A percentile compares a stretch with the other conserved stretches of the same genome.
Evolutionary conservation across 2,888 invertebrate genomes (phyloP).

Genomic region (Nymphalis urticae): DNA sequence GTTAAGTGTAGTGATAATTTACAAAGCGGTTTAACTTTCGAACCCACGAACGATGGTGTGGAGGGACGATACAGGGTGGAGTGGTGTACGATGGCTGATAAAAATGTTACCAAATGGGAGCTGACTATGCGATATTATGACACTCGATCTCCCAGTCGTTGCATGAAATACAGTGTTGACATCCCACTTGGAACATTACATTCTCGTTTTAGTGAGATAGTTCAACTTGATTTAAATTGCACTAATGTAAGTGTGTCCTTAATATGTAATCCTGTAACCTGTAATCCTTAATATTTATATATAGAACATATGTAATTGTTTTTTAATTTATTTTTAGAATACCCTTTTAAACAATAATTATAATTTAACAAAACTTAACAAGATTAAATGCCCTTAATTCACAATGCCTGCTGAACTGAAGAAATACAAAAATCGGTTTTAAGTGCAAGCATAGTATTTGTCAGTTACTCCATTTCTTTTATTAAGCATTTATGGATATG

Average conservation of each 20-base stretch:
- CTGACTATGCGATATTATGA: conserved; percentile 41
- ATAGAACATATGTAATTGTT: background rate
- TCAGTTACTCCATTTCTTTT: no score
- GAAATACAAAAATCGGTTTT: no score
- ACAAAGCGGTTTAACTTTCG: conserved; percentile 41
- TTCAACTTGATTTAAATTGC: conserved; percentile 46
- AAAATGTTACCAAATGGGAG: conserved; percentile 45
- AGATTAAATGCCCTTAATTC: no score
- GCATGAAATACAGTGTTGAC: conserved; percentile 14
- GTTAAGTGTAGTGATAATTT: conserved; percentile 46
- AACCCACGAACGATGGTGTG: conserved; percentile 45
- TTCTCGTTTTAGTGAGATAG: conserved; percentile 32
- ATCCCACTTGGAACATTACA: conserved; percentile 33
- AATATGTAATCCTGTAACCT: no score
- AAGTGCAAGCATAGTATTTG: no score
- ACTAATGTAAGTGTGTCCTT: conserved; percentile 52
- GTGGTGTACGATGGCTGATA: conserved; percentile 49
- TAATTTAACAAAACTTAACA: no score
- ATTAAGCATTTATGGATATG: no score
- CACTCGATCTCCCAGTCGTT: conserved; percentile 6
- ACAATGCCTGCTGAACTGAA: no score
- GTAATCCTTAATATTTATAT: background rate
- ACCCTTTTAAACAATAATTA: no score
- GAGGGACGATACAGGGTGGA: conserved; percentile 55
- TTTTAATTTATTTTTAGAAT: background rate